These are phyloP conservation scores for Chironomus riparius DNA, from an alignment of 2,888 invertebrate genomes.

Conservation along the genomic window DNA sequence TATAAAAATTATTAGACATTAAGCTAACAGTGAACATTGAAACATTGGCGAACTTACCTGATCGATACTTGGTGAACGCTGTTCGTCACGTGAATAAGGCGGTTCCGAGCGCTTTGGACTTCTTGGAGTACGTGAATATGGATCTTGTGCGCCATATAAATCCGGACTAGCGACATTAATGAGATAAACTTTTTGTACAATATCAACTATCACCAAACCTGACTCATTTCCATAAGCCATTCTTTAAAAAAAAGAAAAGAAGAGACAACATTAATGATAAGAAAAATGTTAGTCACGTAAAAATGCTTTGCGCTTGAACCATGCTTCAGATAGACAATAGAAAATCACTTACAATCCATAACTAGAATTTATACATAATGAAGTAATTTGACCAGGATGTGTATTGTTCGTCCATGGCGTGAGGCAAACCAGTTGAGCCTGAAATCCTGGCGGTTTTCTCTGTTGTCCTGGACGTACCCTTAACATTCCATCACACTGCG, in stretches of 20 bases:
- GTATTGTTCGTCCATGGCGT: slow-evolving; percentile 72
- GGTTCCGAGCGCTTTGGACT: slow-evolving; percentile 57
- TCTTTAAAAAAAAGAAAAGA: slow-evolving; percentile 45
- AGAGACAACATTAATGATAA: not conserved
- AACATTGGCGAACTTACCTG: slow-evolving; percentile 55
- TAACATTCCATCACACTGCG: slow-evolving; percentile 45
- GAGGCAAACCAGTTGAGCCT: slow-evolving; percentile 89
- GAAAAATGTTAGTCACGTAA: not conserved
- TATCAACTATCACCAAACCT: slow-evolving; percentile 90
- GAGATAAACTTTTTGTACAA: slow-evolving; percentile 81
- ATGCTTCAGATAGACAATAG: slow-evolving; percentile 12
- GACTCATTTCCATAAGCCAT: slow-evolving; percentile 96
- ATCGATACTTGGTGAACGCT: slow-evolving; percentile 79
- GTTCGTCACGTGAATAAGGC: slow-evolving; percentile 48
- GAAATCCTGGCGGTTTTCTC: slow-evolving; percentile 92
- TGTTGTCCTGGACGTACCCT: slow-evolving; percentile 66
- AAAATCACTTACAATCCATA: slow-evolving; percentile 82
- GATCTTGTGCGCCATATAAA: slow-evolving; percentile 82
- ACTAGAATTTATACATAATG: slow-evolving; percentile 89
- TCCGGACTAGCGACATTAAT: slow-evolving; percentile 83
- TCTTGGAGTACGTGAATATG: slow-evolving; percentile 70
- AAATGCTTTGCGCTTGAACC: not conserved
- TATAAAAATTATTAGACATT: no score
- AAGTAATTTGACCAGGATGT: slow-evolving; percentile 76
- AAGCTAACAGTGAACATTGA: not conserved